Percentiles rank a stretch among this genome's conserved stretches.
Evolutionary conservation across 2,888 invertebrate species (phyloP).

Genomic region (Timema cristinae): DNA sequence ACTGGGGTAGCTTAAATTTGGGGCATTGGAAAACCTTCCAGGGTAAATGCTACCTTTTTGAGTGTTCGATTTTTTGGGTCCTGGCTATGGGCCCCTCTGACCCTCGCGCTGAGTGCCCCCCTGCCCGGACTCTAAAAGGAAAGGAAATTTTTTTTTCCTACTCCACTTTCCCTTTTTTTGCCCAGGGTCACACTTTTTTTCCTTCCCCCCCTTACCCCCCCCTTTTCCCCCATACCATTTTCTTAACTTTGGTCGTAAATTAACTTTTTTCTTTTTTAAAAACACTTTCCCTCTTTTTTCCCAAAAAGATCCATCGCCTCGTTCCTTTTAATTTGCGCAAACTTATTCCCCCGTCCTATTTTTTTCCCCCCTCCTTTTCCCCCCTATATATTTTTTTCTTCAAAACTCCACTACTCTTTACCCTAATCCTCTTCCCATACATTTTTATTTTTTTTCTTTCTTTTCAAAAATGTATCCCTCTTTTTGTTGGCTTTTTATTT

Average conservation of each 20-base stretch:
- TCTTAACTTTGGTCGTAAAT: conserved; percentile 23
- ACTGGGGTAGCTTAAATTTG: no score
- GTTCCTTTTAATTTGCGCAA: conserved; percentile 25
- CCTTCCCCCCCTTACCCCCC: conserved; percentile 3
- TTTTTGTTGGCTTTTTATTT: no score
- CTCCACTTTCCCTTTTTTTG: conserved; percentile 19
- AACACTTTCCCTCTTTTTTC: conserved; percentile 18
- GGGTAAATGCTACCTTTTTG: no score
- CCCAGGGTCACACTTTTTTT: conserved; percentile 23
- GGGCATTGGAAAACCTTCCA: no score
- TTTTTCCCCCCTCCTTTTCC: conserved; percentile 12
- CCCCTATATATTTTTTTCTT: not conserved
- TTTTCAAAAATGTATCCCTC: no score
- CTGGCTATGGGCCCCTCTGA: conserved; percentile 20
- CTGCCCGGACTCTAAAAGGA: conserved; percentile 18
- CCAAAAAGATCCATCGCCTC: conserved; percentile 24
- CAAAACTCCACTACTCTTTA: not conserved
- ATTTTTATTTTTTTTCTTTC: not conserved
- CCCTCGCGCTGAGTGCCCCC: conserved; percentile 18
- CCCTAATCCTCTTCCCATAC: conserved; percentile 15
- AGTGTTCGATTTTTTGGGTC: no score
- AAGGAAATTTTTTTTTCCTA: conserved; percentile 17
- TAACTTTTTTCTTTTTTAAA: conserved; percentile 20
- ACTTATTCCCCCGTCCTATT: conserved; percentile 23
- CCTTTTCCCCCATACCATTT: conserved; percentile 12